Evolutionary conservation across 2,113 vertebrate genomes (phyloP).

Genomic region (Loxodonta africana): DNA sequence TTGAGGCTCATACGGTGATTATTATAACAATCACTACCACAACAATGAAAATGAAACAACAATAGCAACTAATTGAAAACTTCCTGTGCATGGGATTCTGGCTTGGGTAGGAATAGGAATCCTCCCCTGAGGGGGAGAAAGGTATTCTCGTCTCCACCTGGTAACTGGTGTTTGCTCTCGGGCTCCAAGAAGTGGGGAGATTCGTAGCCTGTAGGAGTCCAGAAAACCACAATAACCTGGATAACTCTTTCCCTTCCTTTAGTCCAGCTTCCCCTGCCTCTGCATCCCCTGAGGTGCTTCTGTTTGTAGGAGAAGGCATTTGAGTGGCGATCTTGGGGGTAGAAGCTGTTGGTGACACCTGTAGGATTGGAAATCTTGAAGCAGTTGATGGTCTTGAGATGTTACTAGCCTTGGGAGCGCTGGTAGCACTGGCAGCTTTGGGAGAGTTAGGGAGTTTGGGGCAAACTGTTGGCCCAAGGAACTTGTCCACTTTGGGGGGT

Average conservation of each 20-base stretch:
- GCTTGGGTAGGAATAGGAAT: accelerated
- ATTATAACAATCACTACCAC: background rate
- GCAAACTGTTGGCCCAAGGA: background rate
- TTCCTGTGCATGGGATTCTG: accelerated
- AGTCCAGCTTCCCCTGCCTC: accelerated
- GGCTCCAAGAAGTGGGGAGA: background rate
- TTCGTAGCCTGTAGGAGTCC: accelerated
- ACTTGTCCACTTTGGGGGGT: background rate
- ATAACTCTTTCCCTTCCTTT: accelerated
- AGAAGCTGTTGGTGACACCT: background rate
- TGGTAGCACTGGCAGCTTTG: background rate
- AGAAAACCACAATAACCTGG: accelerated
- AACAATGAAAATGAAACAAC: background rate
- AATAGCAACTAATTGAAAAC: accelerated
- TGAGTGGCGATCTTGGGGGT: accelerated
- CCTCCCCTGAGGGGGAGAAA: accelerated
- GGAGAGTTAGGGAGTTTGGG: background rate
- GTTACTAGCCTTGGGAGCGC: background rate
- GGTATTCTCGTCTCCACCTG: accelerated
- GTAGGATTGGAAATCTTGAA: background rate
- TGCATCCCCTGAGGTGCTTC: accelerated
- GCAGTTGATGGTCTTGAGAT: background rate
- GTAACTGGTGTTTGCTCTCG: background rate
- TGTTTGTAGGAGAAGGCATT: background rate
- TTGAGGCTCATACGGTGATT: background rate